A percentile compares a stretch with the other conserved stretches of the same genome.
These are phyloP conservation scores for Caenorhabditis auriculariae DNA, from an alignment of 2,888 invertebrate genomes.

Conservation along the genomic window DNA sequence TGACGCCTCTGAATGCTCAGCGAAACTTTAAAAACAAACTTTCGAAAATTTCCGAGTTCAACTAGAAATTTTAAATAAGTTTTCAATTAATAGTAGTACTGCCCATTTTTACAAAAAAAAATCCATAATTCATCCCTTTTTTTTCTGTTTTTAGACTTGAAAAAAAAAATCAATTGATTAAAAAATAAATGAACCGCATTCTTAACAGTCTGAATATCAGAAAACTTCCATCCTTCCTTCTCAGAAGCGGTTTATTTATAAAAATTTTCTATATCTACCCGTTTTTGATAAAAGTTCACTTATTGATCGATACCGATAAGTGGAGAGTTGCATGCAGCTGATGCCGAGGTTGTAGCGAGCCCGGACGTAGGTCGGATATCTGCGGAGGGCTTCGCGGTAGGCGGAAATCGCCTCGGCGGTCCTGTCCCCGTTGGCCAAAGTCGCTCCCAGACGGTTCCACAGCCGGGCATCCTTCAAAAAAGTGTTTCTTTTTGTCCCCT, in stretches of 20 bases:
- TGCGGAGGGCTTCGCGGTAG: slow-evolving; percentile 72
- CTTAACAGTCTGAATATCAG: not conserved
- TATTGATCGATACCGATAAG: too few relatives aligned
- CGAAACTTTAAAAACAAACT: too few relatives aligned
- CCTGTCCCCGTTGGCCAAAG: slow-evolving; percentile 88
- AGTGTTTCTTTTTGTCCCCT: not conserved
- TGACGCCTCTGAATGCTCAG: too few relatives aligned
- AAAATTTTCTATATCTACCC: too few relatives aligned
- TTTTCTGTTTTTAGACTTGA: too few relatives aligned
- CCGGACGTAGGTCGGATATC: slow-evolving; percentile 92
- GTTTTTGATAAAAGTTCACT: too few relatives aligned
- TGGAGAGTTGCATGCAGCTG: slow-evolving; percentile 91
- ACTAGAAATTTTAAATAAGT: too few relatives aligned
- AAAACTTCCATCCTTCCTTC: not conserved
- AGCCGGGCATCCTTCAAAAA: slow-evolving; percentile 78
- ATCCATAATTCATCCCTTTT: too few relatives aligned
- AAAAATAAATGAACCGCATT: not conserved
- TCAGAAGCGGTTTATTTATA: too few relatives aligned
- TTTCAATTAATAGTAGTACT: too few relatives aligned
- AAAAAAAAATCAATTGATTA: not conserved
- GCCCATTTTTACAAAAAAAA: too few relatives aligned
- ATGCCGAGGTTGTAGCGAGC: slow-evolving; percentile 97
- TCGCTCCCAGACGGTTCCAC: slow-evolving; percentile 97
- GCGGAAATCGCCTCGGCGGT: slow-evolving; percentile 95
- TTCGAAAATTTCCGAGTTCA: too few relatives aligned